Evolutionary conservation across 1,140 invertebrate genomes (phyloP), one percentile per base, ranked within the genome.

Genomic region (Brachionus manjavacas): DNA sequence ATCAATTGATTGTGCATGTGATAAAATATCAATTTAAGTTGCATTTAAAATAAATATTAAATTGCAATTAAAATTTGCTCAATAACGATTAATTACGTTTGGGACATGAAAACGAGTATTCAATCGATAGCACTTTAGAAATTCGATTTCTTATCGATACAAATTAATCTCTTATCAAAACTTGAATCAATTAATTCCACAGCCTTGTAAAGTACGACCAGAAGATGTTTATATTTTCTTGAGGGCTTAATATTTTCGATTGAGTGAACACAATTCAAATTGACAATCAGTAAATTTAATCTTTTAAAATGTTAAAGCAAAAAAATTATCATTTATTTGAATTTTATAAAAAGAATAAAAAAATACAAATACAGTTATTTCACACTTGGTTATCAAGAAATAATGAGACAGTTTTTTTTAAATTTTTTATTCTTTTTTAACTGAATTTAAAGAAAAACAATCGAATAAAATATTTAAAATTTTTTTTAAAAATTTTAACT

Each of bases 121-220:
- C 66, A 12, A 68, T 68, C 66, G 66, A 68, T 68, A 68, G 66
- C 66, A 68, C 66, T 68, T 68, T 68, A 68, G 52, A 60, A n/a
- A 31, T 68, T 68, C 31, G 66, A 31, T 68, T 68, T 39, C 25
- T 68, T 68, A 68, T 68, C 66, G 66, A 31, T 68, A 68, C 66
- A 39, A 68, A 68, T 68, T 68, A 68, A 68, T 68, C 66, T 68
- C 66, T 68, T 68, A 68, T 68, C 66, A 68, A 68, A 60, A 31
- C 31, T 68, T 68, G 39, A 68, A 68, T 68, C 66, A 68, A 68
- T 68, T 68, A 68, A 68, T 68, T 68, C 25, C 14, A 39, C 66
- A 68, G 66, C 25, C 66, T 31, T 68, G 52, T 60, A 60, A 60
- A 60, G 16, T 8, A 60, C 25, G 25, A 68, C 66, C 25, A 68